A percentile compares a stretch with the other conserved stretches of the same genome.
These are phyloP conservation scores for Cepphus grylle DNA, from an alignment of 2,113 vertebrate genomes.

Conservation along the genomic window DNA sequence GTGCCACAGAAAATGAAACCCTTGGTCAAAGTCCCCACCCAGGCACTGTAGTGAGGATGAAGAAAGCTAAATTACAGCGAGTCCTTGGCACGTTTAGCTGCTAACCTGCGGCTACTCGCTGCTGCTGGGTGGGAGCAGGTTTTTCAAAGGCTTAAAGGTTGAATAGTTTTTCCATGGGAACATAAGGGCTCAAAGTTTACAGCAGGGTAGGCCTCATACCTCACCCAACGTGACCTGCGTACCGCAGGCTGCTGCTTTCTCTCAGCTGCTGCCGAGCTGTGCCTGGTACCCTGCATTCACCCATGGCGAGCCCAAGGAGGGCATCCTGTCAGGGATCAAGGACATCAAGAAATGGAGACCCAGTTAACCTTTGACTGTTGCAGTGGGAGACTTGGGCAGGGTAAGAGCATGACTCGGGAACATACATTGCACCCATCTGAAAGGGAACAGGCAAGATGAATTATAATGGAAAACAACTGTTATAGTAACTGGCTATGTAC, in stretches of 20 bases:
- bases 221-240: background rate
- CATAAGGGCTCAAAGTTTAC: background rate
- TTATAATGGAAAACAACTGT: background rate
- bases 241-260: background rate
- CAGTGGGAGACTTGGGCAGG: background rate
- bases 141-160: background rate
- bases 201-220: background rate
- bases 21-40: background rate
- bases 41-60: background rate
- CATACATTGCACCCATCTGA: background rate
- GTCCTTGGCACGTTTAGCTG: background rate
- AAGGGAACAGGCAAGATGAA: background rate
- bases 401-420: background rate
- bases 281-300: fast-evolving
- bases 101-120: background rate
- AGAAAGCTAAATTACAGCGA: background rate
- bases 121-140: background rate
- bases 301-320: fast-evolving
- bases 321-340: background rate
- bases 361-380: background rate
- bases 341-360: background rate
- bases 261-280: fast-evolving
- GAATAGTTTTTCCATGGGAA: background rate
- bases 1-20: background rate
- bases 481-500: background rate